These are phyloP conservation scores for Prenolepis imparis DNA, from an alignment of 2,888 invertebrate genomes.

Conservation along the genomic window DNA sequence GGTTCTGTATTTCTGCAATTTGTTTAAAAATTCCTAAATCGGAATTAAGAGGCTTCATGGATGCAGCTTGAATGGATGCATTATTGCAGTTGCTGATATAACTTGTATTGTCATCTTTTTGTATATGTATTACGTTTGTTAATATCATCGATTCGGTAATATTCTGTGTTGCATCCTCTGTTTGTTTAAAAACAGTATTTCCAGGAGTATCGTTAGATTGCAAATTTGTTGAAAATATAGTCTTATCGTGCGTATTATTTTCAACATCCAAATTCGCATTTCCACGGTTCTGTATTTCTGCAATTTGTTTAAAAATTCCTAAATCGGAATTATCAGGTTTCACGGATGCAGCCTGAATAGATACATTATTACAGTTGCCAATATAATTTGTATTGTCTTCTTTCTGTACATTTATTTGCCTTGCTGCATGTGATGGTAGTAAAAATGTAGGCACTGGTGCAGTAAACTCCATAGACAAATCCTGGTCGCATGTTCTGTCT, in stretches of 20 bases:
- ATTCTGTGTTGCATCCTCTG: no score
- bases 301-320: neutral
- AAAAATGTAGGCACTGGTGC: slow-evolving; percentile 36
- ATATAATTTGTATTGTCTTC: neutral
- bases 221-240: no score
- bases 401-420: neutral
- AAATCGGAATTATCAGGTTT: neutral
- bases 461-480: slow-evolving; percentile 64
- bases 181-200: no score
- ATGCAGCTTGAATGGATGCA: no score
- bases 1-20: no score
- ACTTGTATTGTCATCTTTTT: no score
- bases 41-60: no score
- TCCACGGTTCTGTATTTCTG: slow-evolving; percentile 18
- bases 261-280: neutral
- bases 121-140: no score
- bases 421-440: neutral
- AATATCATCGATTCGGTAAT: no score
- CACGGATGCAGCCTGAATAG: slow-evolving; percentile 53
- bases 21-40: no score
- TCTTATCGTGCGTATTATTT: neutral
- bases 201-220: no score
- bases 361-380: slow-evolving; percentile 45
- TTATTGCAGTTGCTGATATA: no score
- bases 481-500: slow-evolving; percentile 23